Percentiles rank a stretch among this genome's conserved stretches.
These are phyloP conservation scores for Sympetrum striolatum DNA, from an alignment of 2,888 invertebrate species.

Conservation along the genomic window DNA sequence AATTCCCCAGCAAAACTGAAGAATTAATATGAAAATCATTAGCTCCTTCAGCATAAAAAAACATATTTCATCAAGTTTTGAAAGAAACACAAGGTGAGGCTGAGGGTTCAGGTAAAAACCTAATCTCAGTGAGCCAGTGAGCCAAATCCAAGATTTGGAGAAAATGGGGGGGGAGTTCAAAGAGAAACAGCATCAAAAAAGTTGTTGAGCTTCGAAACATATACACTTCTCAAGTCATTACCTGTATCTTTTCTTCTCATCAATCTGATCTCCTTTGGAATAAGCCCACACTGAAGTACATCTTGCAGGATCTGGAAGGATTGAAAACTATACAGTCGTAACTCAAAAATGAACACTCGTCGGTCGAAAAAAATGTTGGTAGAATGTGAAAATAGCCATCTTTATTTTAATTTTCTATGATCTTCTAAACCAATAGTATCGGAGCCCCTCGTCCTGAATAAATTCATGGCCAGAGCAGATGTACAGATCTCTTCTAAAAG, in stretches of 20 bases:
- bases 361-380: too few species aligned
- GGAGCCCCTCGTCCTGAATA: too few species aligned
- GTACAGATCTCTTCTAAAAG: too few species aligned
- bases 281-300: conserved; percentile 74
- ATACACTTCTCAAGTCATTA: conserved; percentile 59
- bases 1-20: neutral
- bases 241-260: conserved; percentile 86
- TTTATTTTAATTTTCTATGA: too few species aligned
- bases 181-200: conserved; percentile 34
- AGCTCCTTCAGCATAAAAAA: neutral
- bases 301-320: conserved; percentile 76
- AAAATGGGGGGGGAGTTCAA: conserved; percentile 8
- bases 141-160: conserved; percentile 47
- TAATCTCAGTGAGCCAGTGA: conserved; percentile 42
- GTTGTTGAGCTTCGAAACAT: conserved; percentile 44
- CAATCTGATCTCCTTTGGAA: conserved; percentile 80
- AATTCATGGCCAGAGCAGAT: too few species aligned
- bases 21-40: neutral
- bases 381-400: too few species aligned
- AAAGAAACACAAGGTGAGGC: neutral
- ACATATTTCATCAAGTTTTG: neutral
- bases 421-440: too few species aligned
- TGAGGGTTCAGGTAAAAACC: neutral
- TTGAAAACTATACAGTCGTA: conserved; percentile 49
- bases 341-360: neutral